A percentile compares a stretch with the other conserved stretches of the same genome.
Conservation (phyloP, 2,113 vertebrate species). For the Phrynosoma platyrhinos region DNA sequence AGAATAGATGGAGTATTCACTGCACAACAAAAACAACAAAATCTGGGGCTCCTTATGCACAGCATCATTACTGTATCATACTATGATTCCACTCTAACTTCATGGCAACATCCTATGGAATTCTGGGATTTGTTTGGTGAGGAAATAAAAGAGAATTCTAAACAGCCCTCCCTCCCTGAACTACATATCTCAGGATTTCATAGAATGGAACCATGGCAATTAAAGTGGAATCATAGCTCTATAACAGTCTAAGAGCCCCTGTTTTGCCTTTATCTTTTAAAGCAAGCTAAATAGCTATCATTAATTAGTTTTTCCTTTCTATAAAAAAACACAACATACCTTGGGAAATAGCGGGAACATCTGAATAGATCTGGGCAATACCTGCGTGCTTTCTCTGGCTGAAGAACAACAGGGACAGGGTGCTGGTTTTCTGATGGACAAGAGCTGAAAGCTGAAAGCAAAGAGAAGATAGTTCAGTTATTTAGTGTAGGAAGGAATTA, state of each 20-base stretch:
- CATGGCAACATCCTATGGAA: too few relatives aligned
- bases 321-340: background rate
- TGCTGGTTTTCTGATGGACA: conserved; percentile 16
- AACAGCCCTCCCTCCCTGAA: too few relatives aligned
- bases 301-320: background rate
- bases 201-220: too few relatives aligned
- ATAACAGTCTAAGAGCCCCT: too few relatives aligned
- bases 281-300: background rate
- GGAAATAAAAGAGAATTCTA: too few relatives aligned
- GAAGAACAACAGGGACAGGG: background rate
- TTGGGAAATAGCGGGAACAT: conserved; percentile 35
- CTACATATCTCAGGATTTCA: too few relatives aligned
- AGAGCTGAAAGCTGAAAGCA: conserved; percentile 32
- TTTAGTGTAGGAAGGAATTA: background rate
- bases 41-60: too few relatives aligned
- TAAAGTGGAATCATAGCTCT: too few relatives aligned
- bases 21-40: background rate
- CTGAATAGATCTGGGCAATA: conserved; percentile 12
- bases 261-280: background rate
- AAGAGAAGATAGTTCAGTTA: background rate
- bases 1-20: background rate
- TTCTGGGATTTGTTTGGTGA: too few relatives aligned
- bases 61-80: too few relatives aligned
- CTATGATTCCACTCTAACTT: too few relatives aligned
- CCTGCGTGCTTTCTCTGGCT: background rate